Evolutionary conservation across 1,140 invertebrate genomes (phyloP), one percentile per base, ranked within the genome.

Genomic region (Brachionus calyciflorus): DNA sequence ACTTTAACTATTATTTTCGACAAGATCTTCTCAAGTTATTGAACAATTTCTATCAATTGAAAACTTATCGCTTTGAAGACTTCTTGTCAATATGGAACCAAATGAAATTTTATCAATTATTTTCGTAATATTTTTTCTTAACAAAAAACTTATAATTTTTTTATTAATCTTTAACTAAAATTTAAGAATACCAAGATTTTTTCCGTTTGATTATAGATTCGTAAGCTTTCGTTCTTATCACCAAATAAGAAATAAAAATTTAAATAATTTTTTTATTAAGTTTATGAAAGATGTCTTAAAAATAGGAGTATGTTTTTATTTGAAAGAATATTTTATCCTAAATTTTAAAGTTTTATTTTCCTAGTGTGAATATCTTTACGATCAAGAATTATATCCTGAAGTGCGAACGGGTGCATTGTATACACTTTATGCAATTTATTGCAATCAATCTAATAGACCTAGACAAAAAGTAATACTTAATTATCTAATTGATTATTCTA

Each of bases 201-300:
- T 73, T 41, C 46, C 69, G 5, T 73, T 51, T 17, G 69, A 73
- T 28, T 53, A 51, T 24, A 21, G 51, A 55, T 73, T 30, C 40
- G 69, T 73, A 73, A 49, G 6, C 24, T 2, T 55, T 37, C 28
- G 1, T 17, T 19, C 1, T 4, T 14, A 30, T 49, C 1, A 33
- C n/a, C n/a, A n/a, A n/a, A n/a, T n/a, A n/a, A n/a, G n/a, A n/a
- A n/a, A n/a, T 33, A 14, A 33, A 33, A 33, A 17, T 33, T 33
- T 33, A 14, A n/a, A 2, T 21, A 37, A 21, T 26, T n/a, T 6
- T 40, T 28, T 49, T 51, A 46, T 73, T 19, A 14, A 73, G 69
- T 73, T 51, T 40, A 73, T 73, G 69, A 73, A 55, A 55, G 69
- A 73, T 24, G 19, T 73, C 7, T n/a, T 73, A 1, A 73, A 73